Percentiles rank a stretch among this genome's conserved stretches.
These are phyloP conservation scores for Numenius arquata DNA, from an alignment of 2,113 vertebrate genomes.

Conservation along the genomic window DNA sequence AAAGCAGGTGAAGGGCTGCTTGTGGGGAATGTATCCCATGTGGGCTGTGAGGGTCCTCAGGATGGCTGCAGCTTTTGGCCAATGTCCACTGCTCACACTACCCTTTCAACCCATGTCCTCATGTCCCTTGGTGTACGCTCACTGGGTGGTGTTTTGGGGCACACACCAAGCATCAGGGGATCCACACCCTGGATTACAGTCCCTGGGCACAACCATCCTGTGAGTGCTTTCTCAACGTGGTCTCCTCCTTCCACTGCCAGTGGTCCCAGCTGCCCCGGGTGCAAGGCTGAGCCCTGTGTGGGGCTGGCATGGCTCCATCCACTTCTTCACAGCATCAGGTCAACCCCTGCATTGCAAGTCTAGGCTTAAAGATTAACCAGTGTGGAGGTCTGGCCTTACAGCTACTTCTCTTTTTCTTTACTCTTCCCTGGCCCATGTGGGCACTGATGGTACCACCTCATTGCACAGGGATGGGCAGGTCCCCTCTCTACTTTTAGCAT, in stretches of 20 bases:
- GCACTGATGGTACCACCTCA: background rate
- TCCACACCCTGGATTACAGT: background rate
- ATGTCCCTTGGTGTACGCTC: background rate
- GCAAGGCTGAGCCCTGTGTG: background rate
- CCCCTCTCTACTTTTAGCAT: background rate
- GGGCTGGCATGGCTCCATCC: background rate
- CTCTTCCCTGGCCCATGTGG: background rate
- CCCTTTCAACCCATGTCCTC: fast-evolving
- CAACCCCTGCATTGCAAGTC: background rate
- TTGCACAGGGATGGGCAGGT: background rate
- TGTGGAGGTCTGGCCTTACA: background rate
- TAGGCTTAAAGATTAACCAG: background rate
- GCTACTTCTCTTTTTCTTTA: background rate
- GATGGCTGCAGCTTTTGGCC: background rate
- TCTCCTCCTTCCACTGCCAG: background rate
- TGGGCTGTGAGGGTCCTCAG: background rate
- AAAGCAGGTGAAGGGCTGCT: background rate
- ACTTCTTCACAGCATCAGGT: background rate
- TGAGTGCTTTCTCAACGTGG: background rate
- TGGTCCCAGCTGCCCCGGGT: background rate
- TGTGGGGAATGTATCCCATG: fast-evolving
- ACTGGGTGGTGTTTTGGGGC: background rate
- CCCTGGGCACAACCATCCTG: background rate
- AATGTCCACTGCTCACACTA: background rate
- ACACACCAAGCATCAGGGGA: fast-evolving